These are phyloP conservation scores for Dendrolimus houi DNA, from an alignment of 2,888 invertebrate genomes.

Conservation along the genomic window DNA sequence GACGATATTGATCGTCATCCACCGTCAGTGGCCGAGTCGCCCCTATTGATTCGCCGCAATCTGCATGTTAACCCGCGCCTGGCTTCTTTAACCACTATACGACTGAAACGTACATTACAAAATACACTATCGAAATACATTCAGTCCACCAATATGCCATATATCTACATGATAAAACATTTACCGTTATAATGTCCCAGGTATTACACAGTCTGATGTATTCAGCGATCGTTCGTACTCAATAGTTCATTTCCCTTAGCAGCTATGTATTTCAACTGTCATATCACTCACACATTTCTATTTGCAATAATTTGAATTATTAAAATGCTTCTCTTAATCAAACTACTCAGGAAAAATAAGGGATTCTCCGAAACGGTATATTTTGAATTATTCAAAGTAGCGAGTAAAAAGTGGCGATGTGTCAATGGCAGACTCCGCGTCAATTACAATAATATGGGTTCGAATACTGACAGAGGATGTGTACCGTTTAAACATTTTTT, in stretches of 20 bases:
- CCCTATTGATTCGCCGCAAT: conserved; percentile 76
- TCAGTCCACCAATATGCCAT: conserved; percentile 14
- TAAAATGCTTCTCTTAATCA: not conserved
- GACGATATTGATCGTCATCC: conserved; percentile 75
- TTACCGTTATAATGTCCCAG: conserved; percentile 17
- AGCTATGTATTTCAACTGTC: not conserved
- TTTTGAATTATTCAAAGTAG: too few relatives aligned
- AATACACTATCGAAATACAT: conserved; percentile 27
- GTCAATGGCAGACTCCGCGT: too few relatives aligned
- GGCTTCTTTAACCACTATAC: conserved; percentile 51
- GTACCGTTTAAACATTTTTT: too few relatives aligned
- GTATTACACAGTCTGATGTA: conserved; percentile 3
- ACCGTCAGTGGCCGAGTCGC: conserved; percentile 70
- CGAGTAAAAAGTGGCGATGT: too few relatives aligned
- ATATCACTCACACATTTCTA: not conserved
- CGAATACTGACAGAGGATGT: too few relatives aligned
- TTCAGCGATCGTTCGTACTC: too few relatives aligned
- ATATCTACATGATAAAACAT: conserved; percentile 21
- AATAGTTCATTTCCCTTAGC: too few relatives aligned
- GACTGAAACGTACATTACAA: conserved; percentile 29
- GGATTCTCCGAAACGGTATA: too few relatives aligned
- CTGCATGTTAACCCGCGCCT: conserved; percentile 72
- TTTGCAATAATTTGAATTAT: not conserved
- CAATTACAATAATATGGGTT: too few relatives aligned
- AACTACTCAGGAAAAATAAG: too few relatives aligned